Evolutionary conservation across 1,140 invertebrate genomes (phyloP).

Genomic region (Odontomachus brunneus): DNA sequence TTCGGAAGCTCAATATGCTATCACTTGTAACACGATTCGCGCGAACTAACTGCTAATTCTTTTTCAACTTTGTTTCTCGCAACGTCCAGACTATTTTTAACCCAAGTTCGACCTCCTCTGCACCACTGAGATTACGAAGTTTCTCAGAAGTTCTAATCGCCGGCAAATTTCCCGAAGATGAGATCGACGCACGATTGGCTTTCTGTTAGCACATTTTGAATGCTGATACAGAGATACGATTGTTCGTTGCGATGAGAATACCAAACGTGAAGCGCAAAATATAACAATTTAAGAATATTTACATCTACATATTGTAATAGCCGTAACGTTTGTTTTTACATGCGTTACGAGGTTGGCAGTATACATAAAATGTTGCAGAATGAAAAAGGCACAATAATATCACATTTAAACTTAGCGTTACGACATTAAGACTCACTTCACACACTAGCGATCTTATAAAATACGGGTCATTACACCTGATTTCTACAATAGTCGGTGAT

Average conservation of each 20-base stretch:
- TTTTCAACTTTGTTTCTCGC: neutral
- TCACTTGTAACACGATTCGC: neutral
- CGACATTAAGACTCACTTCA: constrained; percentile 25
- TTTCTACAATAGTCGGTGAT: neutral
- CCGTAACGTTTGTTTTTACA: constrained; percentile 21
- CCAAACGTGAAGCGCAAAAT: constrained; percentile 32
- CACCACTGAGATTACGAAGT: neutral
- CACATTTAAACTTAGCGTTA: constrained; percentile 69
- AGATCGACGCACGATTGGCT: neutral
- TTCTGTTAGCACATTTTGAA: neutral
- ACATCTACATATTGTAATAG: neutral
- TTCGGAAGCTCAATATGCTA: constrained; percentile 22
- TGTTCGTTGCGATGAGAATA: neutral
- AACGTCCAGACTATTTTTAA: neutral
- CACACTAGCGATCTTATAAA: constrained; percentile 35
- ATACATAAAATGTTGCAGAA: constrained; percentile 37
- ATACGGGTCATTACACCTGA: constrained; percentile 17
- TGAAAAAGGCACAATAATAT: constrained; percentile 75
- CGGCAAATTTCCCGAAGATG: neutral
- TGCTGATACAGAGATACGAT: neutral
- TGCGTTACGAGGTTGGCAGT: constrained; percentile 58
- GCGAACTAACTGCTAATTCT: neutral
- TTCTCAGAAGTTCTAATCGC: constrained; percentile 5
- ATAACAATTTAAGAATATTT: constrained; percentile 52
- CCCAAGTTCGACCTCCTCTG: neutral